Conservation (phyloP, 1,140 invertebrate species). For the Cheumatopsyche charites region DNA sequence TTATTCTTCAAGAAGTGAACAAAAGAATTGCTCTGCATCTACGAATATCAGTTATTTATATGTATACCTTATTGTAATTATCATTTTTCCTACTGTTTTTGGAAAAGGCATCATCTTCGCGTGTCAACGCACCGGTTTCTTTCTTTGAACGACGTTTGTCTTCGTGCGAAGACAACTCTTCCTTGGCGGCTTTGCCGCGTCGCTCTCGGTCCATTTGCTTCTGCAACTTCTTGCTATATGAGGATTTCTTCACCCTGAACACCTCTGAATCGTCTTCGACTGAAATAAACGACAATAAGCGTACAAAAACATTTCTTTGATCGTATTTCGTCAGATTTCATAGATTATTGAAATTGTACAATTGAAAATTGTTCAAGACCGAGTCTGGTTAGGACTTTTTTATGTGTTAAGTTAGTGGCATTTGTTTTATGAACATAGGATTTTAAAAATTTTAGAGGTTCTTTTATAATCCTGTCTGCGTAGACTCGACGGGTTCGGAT, state of each 20-base stretch:
- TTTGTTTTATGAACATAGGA: too few relatives aligned
- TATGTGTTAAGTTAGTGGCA: too few relatives aligned
- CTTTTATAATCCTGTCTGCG: too few relatives aligned
- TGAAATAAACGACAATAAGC: constrained; percentile 49
- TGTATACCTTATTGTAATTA: constrained; percentile 48
- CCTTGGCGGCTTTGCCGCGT: constrained; percentile 69
- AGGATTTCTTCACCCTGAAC: constrained; percentile 94
- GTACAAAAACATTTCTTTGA: background rate
- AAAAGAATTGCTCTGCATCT: constrained; percentile 28
- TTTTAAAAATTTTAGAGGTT: too few relatives aligned
- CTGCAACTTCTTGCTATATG: constrained; percentile 87
- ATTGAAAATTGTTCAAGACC: background rate
- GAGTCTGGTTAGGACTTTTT: background rate
- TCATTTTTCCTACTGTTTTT: constrained; percentile 49
- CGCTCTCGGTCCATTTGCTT: constrained; percentile 84
- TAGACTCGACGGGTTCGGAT: too few relatives aligned
- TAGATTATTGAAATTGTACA: background rate
- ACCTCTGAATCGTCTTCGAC: constrained; percentile 84
- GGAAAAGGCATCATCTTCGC: constrained; percentile 32
- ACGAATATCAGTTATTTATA: constrained; percentile 32
- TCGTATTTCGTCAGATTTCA: constrained; percentile 25
- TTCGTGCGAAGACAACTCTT: constrained; percentile 42
- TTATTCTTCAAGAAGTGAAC: background rate
- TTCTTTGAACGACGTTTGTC: constrained; percentile 51
- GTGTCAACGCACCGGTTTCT: constrained; percentile 51